Evolutionary conservation across 2,113 vertebrate species (phyloP).

Genomic region (Sylvilagus bachmani): DNA sequence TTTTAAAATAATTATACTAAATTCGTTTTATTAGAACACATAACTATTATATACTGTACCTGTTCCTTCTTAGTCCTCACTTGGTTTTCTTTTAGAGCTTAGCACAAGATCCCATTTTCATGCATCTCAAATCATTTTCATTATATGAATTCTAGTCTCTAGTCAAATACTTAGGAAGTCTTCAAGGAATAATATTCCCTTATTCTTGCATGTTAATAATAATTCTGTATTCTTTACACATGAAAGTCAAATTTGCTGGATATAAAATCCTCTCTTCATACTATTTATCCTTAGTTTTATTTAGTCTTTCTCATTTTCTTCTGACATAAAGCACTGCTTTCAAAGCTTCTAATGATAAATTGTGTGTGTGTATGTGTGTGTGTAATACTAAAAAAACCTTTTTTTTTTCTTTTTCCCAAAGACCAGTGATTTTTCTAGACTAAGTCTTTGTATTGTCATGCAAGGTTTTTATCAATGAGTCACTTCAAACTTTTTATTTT

Average conservation of each 20-base stretch:
- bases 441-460: neutral
- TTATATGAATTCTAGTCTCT: neutral
- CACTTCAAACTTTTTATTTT: constrained; percentile 21
- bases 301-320: neutral
- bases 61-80: neutral
- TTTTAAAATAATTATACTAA: neutral
- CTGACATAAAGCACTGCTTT: neutral
- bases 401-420: neutral
- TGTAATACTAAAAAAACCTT: neutral
- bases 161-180: neutral
- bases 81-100: neutral
- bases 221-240: neutral
- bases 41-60: neutral
- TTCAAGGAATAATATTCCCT: neutral
- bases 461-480: neutral
- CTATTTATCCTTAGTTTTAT: neutral
- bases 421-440: neutral
- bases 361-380: too few species aligned
- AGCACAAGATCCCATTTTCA: neutral
- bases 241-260: neutral
- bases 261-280: neutral
- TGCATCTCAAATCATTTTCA: neutral
- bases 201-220: neutral
- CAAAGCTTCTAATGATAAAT: neutral
- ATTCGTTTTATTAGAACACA: neutral